Evolutionary conservation across 1,140 invertebrate genomes (phyloP).

Genomic region (Drosophila eugracilis): DNA sequence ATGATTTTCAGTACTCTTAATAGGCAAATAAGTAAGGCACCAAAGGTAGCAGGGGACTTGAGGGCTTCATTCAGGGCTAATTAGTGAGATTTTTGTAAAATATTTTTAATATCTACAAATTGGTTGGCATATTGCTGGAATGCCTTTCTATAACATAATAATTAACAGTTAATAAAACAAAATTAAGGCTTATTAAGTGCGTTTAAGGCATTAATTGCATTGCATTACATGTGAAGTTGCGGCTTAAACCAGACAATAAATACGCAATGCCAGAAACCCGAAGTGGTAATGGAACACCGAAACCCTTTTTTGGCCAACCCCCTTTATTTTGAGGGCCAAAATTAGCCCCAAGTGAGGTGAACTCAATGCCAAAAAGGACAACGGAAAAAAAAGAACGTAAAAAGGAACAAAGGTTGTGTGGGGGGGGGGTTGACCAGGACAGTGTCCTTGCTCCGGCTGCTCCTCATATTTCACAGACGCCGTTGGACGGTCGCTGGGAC

Average conservation of each 20-base stretch:
- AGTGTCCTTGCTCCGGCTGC: constrained; percentile 38
- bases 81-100: too few relatives aligned
- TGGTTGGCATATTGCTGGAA: too few relatives aligned
- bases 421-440: constrained; percentile 24
- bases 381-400: not conserved
- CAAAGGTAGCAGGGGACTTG: too few relatives aligned
- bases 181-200: too few relatives aligned
- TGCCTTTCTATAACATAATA: too few relatives aligned
- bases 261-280: not conserved
- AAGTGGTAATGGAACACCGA: constrained; percentile 31
- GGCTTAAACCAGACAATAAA: constrained; percentile 8
- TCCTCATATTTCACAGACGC: constrained; percentile 77
- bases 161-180: too few relatives aligned
- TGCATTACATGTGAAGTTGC: constrained; percentile 4
- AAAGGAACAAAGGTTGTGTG: not conserved
- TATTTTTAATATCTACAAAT: too few relatives aligned
- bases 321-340: constrained; percentile 6
- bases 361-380: constrained; percentile 18
- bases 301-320: constrained; percentile 22
- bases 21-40: too few relatives aligned
- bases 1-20: not conserved
- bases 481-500: constrained; percentile 49
- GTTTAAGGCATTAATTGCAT: not conserved
- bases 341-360: constrained; percentile 45
- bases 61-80: too few relatives aligned